These are phyloP conservation scores for Calameuta pallipes DNA, from an alignment of 2,888 invertebrate species.

Conservation along the genomic window DNA sequence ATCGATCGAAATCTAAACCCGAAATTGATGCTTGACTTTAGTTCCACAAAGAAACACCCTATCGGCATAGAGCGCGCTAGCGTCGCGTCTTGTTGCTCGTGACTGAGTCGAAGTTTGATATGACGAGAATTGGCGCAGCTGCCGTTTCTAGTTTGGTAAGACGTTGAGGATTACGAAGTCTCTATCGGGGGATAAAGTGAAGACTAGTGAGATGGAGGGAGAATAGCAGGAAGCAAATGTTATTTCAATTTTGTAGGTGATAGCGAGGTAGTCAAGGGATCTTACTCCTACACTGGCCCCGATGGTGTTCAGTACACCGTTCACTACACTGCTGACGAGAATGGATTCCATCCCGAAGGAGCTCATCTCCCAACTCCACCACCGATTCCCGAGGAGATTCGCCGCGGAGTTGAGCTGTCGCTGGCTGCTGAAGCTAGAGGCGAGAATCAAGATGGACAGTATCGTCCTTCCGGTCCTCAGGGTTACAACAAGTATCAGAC, in stretches of 20 bases:
- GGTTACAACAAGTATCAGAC: conserved; percentile 21
- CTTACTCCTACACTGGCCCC: conserved; percentile 22
- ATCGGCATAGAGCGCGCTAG: neutral
- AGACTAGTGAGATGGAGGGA: neutral
- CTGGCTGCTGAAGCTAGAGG: conserved; percentile 21
- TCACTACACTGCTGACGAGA: conserved; percentile 17
- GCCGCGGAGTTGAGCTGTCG: conserved; percentile 22
- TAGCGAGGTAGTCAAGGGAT: conserved; percentile 12
- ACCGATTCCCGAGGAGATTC: conserved; percentile 19
- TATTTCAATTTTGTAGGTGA: conserved; percentile 13
- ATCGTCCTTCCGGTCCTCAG: conserved; percentile 13
- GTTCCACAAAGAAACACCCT: neutral
- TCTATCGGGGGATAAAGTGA: neutral
- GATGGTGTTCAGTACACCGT: conserved; percentile 18
- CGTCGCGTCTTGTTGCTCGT: neutral
- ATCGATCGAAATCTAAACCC: neutral
- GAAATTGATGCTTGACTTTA: neutral
- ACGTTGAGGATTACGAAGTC: neutral
- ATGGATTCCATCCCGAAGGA: conserved; percentile 22
- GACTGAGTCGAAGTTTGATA: neutral
- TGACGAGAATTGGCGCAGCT: neutral
- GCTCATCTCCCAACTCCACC: conserved; percentile 22
- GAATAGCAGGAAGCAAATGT: neutral
- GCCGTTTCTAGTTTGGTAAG: neutral
- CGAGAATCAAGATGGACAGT: conserved; percentile 23